Evolutionary conservation across 2,113 vertebrate species (phyloP), one percentile per base, ranked within the genome.

Genomic region (Hiodon tergisus): DNA sequence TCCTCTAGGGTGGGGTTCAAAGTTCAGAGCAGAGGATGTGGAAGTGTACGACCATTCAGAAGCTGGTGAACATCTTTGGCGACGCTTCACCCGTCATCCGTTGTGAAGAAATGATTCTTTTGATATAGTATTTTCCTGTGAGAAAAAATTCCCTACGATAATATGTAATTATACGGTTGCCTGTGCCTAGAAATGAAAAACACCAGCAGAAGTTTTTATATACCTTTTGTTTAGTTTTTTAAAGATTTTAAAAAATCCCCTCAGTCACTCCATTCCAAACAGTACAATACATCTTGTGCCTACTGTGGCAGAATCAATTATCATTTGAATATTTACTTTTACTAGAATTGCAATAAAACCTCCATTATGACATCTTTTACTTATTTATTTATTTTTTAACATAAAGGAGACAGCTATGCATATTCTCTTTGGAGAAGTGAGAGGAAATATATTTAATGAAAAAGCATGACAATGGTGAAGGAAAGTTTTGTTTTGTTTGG

Each of bases 281-380:
- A 55, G 69, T 79, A 84, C 69, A 79, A 82, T 90, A 91, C 89
- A 91, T 89, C 86, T 87, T 86, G 91, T 93, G 92, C 93, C 91
- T 93, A 94, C 88, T 87, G 88, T 89, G 84, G 89, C 90, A 91
- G 87, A 93, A 88, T 79, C 79, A 80, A 90, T 87, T 86, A 48
- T 50, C 89, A 90, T 90, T 86, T 89, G 83, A 88, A 59, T 7
- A 48, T 86, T 89, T 86, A 85, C 48, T 47, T 58, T 76, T 86
- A 88, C 77, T 85, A 88, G 86, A 86, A 91, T 88, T 92, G 92
- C 93, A 94, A 94, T 93, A 93, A 94, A 89, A 88, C 89, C 88
- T 90, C 13, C 57, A 60, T 14, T 11, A 85, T 84, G 78, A 85
- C 46, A 31, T 53, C 17, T 57, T 71, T 58, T 71, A 47, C 60